Conservation (phyloP, 2,888 invertebrate species). For the Macropis europaea region DNA sequence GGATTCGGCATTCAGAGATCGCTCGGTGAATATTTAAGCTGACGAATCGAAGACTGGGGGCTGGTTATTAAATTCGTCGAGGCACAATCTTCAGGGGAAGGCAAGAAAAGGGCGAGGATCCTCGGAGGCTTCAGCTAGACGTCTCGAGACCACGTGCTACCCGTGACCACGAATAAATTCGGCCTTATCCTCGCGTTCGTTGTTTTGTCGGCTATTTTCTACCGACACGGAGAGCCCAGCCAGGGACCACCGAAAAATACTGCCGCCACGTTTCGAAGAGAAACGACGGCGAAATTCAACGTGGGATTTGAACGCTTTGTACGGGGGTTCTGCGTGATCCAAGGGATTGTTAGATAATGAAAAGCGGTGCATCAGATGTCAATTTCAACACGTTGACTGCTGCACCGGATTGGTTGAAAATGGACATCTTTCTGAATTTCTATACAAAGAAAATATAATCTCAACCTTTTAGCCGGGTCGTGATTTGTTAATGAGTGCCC, state of each 20-base stretch:
- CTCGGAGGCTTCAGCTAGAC: conserved; percentile 16
- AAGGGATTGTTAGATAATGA: no score
- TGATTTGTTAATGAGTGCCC: no score
- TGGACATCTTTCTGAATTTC: no score
- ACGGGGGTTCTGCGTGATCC: no score
- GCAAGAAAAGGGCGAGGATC: conserved; percentile 24
- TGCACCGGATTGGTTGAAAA: no score
- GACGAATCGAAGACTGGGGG: conserved; percentile 47
- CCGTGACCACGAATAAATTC: conserved; percentile 72
- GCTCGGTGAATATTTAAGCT: conserved; percentile 71
- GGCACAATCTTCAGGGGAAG: conserved; percentile 51
- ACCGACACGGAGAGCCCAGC: neutral
- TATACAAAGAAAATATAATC: no score
- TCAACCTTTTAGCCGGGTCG: no score
- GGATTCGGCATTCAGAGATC: conserved; percentile 69
- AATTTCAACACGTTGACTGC: no score
- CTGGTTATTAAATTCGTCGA: conserved; percentile 68
- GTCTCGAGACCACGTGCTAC: conserved; percentile 41
- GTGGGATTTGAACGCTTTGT: no score
- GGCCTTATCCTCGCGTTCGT: neutral
- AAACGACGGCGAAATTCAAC: conserved; percentile 44
- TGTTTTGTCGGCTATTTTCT: conserved; percentile 9
- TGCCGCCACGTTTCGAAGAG: neutral
- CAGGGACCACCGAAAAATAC: neutral
- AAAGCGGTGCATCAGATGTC: conserved; percentile 1